These are phyloP conservation scores for Clarias batrachus DNA, from an alignment of 2,113 vertebrate genomes.

Conservation along the genomic window DNA sequence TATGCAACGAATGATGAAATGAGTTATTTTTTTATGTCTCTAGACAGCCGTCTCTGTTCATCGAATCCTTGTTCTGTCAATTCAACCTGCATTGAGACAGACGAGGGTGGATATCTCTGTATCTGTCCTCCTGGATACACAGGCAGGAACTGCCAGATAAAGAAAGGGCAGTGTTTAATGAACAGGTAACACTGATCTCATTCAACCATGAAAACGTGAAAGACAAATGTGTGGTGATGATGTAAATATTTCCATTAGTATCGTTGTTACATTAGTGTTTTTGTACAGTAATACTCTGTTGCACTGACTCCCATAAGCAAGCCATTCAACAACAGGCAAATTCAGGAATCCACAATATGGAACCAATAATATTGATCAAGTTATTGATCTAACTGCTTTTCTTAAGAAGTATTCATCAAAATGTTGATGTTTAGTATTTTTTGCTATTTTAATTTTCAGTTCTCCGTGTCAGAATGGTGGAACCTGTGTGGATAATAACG, in stretches of 20 bases:
- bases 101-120: constrained; percentile 80
- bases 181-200: constrained; percentile 75
- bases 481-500: constrained; percentile 76
- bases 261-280: background rate
- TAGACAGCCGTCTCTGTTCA: constrained; percentile 82
- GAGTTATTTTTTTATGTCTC: constrained; percentile 8
- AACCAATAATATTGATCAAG: background rate
- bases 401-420: background rate
- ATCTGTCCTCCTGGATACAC: constrained; percentile 78
- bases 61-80: constrained; percentile 82
- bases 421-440: background rate
- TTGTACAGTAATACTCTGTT: background rate
- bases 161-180: constrained; percentile 75
- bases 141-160: constrained; percentile 79
- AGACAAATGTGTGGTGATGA: background rate
- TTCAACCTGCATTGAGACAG: constrained; percentile 83
- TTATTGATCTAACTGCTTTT: background rate
- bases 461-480: constrained; percentile 91
- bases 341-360: background rate
- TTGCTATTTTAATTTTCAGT: constrained; percentile 65
- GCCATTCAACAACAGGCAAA: background rate
- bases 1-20: background rate
- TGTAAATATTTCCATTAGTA: background rate
- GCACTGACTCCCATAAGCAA: background rate
- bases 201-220: background rate